Conservation (phyloP, 2,888 invertebrate species). For the Alloscopus bannaensis region DNA sequence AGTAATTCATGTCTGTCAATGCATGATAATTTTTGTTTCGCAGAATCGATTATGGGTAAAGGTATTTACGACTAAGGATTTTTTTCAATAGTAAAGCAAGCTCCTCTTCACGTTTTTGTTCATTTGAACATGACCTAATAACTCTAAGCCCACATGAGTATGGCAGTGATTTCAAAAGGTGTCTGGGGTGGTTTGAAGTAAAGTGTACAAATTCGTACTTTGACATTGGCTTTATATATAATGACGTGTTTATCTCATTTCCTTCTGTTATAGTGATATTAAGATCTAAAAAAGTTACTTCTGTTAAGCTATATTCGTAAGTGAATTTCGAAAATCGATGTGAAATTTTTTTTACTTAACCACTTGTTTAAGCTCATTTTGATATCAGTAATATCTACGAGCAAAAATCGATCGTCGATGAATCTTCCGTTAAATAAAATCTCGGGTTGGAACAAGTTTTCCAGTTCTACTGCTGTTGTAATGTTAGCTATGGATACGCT, state of each 20-base stretch:
- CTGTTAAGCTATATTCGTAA: not conserved
- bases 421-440: conserved; percentile 33
- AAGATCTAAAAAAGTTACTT: conserved; percentile 23
- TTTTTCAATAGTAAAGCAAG: not conserved
- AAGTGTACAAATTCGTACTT: conserved; percentile 37
- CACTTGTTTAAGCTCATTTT: not conserved
- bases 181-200: conserved; percentile 28
- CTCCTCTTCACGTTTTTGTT: not conserved
- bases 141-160: conserved; percentile 35
- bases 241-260: conserved; percentile 17
- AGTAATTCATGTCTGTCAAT: no score
- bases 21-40: no score
- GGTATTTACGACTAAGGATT: not conserved
- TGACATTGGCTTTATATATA: conserved; percentile 28
- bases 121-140: conserved; percentile 29
- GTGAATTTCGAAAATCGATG: conserved; percentile 37
- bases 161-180: conserved; percentile 29
- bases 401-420: conserved; percentile 28
- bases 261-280: not conserved
- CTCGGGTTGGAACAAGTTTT: conserved; percentile 12
- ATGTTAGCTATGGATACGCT: conserved; percentile 49
- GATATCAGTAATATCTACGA: conserved; percentile 16
- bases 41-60: no score
- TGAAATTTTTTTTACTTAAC: not conserved
- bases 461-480: conserved; percentile 34